phyloP scores from a whole-genome alignment of 2,113 vertebrate species.

The Garra rufa region DNA sequence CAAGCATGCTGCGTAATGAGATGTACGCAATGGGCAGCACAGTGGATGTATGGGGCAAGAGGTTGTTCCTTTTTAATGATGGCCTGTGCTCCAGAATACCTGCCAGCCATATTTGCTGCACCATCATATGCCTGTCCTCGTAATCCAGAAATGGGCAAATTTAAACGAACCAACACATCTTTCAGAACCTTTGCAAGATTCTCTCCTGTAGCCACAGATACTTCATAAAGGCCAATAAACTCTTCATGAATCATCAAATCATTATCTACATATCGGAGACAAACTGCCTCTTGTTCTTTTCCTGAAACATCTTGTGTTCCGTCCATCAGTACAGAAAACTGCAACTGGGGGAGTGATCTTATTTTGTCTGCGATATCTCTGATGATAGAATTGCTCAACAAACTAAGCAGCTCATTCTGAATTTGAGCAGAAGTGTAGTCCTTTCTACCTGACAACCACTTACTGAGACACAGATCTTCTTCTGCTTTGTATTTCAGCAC shows the following conservation, averaged over 20 bases:
- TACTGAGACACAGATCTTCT: no score
- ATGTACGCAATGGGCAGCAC: background rate
- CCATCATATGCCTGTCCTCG: background rate
- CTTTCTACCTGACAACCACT: no score
- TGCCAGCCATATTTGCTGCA: background rate
- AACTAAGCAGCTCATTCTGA: background rate
- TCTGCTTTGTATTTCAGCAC: background rate
- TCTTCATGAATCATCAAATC: no score
- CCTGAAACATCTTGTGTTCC: no score
- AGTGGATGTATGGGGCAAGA: conserved; percentile 5
- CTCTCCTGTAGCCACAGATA: background rate
- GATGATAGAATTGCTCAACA: no score
- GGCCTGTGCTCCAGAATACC: background rate
- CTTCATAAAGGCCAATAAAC: no score
- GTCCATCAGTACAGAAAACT: no score
- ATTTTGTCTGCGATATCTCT: no score
- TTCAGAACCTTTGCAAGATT: background rate
- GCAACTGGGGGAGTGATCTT: no score
- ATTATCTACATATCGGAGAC: no score
- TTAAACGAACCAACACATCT: background rate
- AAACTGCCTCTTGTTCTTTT: no score
- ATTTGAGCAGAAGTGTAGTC: no score
- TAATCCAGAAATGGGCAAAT: background rate
- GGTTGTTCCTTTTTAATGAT: background rate
- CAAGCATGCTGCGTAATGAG: background rate